Percentiles rank a stretch among this genome's conserved stretches.
phyloP scores from a whole-genome alignment of 2,888 invertebrate species.

The Epinotia demarniana region DNA sequence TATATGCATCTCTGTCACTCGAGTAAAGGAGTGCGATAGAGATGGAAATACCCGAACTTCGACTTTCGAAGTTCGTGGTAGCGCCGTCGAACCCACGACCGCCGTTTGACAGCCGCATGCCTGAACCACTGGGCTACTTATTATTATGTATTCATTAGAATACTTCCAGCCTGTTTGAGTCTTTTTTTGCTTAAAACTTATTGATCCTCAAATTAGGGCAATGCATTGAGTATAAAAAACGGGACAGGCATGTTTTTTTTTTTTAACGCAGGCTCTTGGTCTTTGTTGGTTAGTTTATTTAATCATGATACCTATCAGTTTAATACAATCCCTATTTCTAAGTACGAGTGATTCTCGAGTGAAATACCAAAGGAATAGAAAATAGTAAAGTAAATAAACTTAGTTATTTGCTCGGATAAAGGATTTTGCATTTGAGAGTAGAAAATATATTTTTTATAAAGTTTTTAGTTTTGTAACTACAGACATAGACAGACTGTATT shows the following conservation, averaged over 20 bases:
- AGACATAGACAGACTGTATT: not conserved
- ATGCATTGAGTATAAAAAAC: not conserved
- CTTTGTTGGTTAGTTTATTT: not conserved
- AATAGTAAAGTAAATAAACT: constrained; percentile 17
- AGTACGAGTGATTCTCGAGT: constrained; percentile 8
- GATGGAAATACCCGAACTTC: too few species aligned
- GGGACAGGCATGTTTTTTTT: not conserved
- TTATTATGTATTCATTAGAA: too few species aligned
- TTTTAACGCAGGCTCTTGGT: not conserved
- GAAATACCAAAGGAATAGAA: constrained; percentile 5
- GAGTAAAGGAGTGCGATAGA: too few species aligned
- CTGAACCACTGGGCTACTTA: too few species aligned
- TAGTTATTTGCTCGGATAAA: not conserved
- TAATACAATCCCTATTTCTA: constrained; percentile 4
- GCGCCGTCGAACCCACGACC: too few species aligned
- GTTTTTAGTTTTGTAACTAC: not conserved
- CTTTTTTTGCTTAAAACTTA: too few species aligned
- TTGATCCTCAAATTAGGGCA: too few species aligned
- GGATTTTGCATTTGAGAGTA: not conserved
- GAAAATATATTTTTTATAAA: not conserved
- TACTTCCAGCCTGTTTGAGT: too few species aligned
- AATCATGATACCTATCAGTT: not conserved
- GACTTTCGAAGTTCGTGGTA: too few species aligned
- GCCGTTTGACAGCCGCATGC: too few species aligned
- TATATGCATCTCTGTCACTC: too few species aligned